A percentile compares a stretch with the other conserved stretches of the same genome.
Evolutionary conservation across 2,113 vertebrate species (phyloP).

Genomic region (Cavia aperea): DNA sequence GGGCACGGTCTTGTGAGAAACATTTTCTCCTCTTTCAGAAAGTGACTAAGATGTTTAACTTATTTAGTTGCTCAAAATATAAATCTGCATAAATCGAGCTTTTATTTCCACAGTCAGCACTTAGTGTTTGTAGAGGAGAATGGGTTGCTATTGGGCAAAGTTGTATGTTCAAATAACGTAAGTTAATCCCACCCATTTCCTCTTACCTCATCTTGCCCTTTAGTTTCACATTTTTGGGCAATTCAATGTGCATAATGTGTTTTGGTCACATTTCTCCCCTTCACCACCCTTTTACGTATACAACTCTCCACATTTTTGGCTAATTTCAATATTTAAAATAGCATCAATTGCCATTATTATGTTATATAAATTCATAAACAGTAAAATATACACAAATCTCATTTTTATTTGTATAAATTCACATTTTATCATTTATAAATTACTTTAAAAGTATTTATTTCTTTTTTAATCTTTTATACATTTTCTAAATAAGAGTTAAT

Average conservation of each 20-base stretch:
- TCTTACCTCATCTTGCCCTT: neutral
- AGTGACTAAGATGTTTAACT: neutral
- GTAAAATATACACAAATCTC: neutral
- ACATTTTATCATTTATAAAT: neutral
- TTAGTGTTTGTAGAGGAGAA: neutral
- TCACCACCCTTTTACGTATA: neutral
- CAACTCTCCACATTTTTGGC: neutral
- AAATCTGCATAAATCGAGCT: neutral
- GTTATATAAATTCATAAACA: neutral
- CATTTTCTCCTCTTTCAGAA: neutral
- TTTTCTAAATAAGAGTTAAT: neutral
- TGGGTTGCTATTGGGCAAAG: neutral
- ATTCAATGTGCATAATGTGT: neutral
- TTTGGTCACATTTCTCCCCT: neutral
- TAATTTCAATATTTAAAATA: neutral
- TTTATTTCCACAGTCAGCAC: neutral
- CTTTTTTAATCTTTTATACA: neutral
- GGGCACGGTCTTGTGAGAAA: neutral
- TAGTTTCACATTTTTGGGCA: neutral
- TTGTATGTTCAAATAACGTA: neutral
- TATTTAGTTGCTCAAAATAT: neutral
- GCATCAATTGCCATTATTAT: neutral
- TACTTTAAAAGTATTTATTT: neutral
- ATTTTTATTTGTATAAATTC: neutral
- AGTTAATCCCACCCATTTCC: neutral